Evolutionary conservation across 30 jellyfish, hydroid and myxozoan species (phyloP).

Genomic region (Nemopilema nomurai): DNA sequence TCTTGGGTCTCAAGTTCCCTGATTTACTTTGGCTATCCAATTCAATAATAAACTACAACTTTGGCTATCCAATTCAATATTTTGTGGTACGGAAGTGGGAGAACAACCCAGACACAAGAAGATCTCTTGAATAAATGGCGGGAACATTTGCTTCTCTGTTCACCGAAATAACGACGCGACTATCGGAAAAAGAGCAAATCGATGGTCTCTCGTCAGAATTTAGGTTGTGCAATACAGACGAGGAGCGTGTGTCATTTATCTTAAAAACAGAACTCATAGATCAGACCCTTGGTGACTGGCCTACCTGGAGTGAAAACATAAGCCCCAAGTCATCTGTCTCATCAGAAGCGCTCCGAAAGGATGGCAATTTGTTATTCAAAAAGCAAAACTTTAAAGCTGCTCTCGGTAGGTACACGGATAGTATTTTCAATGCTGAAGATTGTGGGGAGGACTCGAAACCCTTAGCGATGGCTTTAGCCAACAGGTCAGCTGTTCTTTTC

Average conservation of each 20-base stretch:
- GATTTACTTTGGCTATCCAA: too few species aligned
- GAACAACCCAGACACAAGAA: not conserved
- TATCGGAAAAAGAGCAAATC: not conserved
- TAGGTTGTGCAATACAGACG: constrained; percentile 13
- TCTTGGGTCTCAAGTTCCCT: too few species aligned
- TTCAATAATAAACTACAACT: too few species aligned
- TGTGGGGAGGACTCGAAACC: constrained; percentile 18
- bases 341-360: constrained; percentile 30
- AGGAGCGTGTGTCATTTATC: constrained; percentile 24
- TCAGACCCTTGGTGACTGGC: constrained; percentile 2
- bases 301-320: not conserved
- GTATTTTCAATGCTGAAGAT: constrained; percentile 39
- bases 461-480: constrained; percentile 74
- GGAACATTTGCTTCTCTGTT: constrained; percentile 1
- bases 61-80: too few species aligned
- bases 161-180: not conserved
- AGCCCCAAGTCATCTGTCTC: constrained; percentile 25
- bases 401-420: constrained; percentile 37
- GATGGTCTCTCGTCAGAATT: constrained; percentile 22
- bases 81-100: too few species aligned
- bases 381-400: constrained; percentile 43
- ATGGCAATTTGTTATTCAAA: constrained; percentile 58
- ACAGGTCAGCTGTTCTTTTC: constrained; percentile 89
- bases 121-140: not conserved
- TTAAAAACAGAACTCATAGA: constrained; percentile 6